Conservation (phyloP, 2,113 vertebrate species). For the Nansenia antarctica region DNA sequence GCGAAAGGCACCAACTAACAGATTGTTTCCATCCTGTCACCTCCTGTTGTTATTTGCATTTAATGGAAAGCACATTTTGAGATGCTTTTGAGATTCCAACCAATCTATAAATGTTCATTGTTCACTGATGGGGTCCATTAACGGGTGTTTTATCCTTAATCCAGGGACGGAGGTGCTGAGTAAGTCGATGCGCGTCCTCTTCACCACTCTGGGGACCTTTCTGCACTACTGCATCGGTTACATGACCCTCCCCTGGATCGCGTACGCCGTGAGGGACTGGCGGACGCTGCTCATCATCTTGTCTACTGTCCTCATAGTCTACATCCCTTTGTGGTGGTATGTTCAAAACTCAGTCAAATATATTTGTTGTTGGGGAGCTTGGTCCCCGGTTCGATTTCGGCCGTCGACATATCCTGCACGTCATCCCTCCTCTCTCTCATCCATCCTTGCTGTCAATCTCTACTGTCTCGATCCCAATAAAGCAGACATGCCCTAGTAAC, state of each 20-base stretch:
- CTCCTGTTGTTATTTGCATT: neutral
- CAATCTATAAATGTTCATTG: neutral
- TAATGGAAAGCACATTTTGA: neutral
- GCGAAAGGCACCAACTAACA: too few species aligned
- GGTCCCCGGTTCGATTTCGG: too few species aligned
- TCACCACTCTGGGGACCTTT: conserved; percentile 86
- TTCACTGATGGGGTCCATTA: too few species aligned
- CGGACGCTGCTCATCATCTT: conserved; percentile 82
- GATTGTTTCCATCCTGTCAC: neutral
- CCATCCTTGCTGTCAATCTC: too few species aligned
- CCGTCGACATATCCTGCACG: too few species aligned
- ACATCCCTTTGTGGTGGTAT: conserved; percentile 87
- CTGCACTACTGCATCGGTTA: conserved; percentile 90
- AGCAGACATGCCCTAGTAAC: too few species aligned
- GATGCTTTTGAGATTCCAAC: neutral
- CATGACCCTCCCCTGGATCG: conserved; percentile 88
- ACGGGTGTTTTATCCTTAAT: neutral
- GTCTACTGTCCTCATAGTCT: conserved; percentile 79
- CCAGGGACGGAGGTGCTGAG: conserved; percentile 90
- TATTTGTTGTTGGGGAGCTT: too few species aligned
- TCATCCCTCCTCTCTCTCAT: too few species aligned
- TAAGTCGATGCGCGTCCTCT: conserved; percentile 84
- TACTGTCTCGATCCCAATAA: too few species aligned
- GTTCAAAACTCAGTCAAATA: conserved; percentile 58
- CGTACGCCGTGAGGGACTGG: conserved; percentile 88